Percentiles rank a stretch among this genome's conserved stretches.
These are phyloP conservation scores for Lutjanus campechanus DNA, from an alignment of 2,797 vertebrate genomes.

Conservation along the genomic window DNA sequence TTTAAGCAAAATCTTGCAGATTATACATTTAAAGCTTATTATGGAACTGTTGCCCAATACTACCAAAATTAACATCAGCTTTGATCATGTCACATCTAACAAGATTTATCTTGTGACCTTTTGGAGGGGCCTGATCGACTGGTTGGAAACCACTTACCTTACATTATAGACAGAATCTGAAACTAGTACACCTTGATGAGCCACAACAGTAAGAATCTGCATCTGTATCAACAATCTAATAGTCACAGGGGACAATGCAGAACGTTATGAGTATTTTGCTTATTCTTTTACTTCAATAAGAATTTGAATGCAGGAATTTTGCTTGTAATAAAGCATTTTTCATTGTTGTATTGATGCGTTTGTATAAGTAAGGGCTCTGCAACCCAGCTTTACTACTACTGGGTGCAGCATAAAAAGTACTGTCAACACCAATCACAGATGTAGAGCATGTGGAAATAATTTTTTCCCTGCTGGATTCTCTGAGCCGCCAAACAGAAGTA, in stretches of 20 bases:
- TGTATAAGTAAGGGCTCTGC: not conserved
- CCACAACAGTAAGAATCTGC: not conserved
- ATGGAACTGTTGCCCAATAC: no score
- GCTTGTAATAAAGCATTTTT: not conserved
- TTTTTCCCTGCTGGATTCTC: not conserved
- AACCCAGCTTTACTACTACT: not conserved
- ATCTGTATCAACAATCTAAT: no score
- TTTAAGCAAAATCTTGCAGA: no score
- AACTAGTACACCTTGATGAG: not conserved
- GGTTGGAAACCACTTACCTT: not conserved
- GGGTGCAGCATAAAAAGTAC: not conserved
- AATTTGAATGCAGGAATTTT: not conserved
- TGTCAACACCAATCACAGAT: not conserved
- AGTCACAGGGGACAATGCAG: not conserved
- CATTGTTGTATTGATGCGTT: not conserved
- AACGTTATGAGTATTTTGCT: not conserved
- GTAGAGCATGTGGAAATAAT: not conserved
- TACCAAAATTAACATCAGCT: no score
- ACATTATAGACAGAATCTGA: not conserved
- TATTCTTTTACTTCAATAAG: not conserved
- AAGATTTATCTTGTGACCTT: not conserved
- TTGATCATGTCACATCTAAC: not conserved
- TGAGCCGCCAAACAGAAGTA: not conserved
- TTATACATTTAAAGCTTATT: no score
- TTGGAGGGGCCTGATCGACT: not conserved